Conservation (phyloP, 2,888 invertebrate genomes). For the Teinopalpus imperialis region DNA sequence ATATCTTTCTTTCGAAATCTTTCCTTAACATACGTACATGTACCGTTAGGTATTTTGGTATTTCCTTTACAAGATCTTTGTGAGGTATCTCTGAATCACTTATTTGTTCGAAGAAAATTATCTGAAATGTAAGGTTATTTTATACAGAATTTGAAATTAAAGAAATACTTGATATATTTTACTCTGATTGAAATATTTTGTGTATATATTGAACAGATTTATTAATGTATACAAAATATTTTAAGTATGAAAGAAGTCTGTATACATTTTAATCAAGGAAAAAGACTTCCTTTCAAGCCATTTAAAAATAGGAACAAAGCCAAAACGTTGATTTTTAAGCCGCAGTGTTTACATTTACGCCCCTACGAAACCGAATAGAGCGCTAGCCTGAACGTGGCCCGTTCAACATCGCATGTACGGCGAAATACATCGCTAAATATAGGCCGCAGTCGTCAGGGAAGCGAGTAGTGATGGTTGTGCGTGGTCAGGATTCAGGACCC, state of each 20-base stretch:
- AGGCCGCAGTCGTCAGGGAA: constrained; percentile 48
- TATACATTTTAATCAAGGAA: constrained; percentile 18
- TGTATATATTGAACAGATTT: too few relatives aligned
- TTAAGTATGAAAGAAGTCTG: too few relatives aligned
- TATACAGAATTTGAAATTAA: too few relatives aligned
- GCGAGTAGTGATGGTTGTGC: constrained; percentile 61
- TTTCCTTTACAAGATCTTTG: constrained; percentile 9
- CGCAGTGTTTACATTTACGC: constrained; percentile 18
- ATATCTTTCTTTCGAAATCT: constrained; percentile 7
- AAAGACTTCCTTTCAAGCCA: constrained; percentile 12
- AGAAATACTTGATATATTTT: too few relatives aligned
- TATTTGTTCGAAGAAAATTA: constrained; percentile 10
- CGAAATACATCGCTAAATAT: constrained; percentile 74
- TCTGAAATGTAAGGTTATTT: too few relatives aligned
- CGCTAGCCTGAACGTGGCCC: constrained; percentile 32
- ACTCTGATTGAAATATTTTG: too few relatives aligned
- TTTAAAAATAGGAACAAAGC: constrained; percentile 17
- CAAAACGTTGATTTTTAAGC: constrained; percentile 14
- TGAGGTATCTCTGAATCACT: constrained; percentile 12
- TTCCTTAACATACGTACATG: background rate
- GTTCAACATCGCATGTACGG: constrained; percentile 38
- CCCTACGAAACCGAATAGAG: constrained; percentile 21
- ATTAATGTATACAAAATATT: too few relatives aligned
- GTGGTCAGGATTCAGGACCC: constrained; percentile 67
- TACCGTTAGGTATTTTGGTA: constrained; percentile 23